phyloP scores from a whole-genome alignment of 2,113 vertebrate species.

The Platysteira castanea region DNA sequence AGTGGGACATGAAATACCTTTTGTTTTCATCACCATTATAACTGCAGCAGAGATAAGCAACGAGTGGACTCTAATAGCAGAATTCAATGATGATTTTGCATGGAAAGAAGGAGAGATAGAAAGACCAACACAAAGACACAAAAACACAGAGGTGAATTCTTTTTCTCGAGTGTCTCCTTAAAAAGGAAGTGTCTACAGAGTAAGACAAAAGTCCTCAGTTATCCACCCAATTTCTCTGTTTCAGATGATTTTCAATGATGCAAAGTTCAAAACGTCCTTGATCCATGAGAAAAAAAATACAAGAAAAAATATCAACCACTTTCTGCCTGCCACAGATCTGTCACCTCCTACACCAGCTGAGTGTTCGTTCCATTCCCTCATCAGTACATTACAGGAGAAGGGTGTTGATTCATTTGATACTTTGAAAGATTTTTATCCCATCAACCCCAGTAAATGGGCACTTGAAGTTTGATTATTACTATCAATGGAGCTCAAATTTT shows the following conservation, averaged over 20 bases:
- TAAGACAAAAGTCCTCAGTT: neutral
- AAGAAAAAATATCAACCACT: neutral
- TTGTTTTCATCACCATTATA: conserved; percentile 28
- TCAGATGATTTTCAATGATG: neutral
- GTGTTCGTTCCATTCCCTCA: neutral
- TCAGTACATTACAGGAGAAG: neutral
- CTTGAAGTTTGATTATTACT: neutral
- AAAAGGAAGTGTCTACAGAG: neutral
- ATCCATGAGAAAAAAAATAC: conserved; percentile 16
- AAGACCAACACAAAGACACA: conserved; percentile 61
- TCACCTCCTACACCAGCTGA: neutral
- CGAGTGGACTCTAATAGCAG: conserved; percentile 58
- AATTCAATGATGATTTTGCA: conserved; percentile 61
- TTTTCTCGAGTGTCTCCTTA: conserved; percentile 54
- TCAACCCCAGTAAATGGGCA: neutral
- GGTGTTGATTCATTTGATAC: neutral
- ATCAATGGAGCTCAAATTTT: neutral
- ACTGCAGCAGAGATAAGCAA: conserved; percentile 35
- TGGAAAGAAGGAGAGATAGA: conserved; percentile 54
- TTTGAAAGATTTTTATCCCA: neutral
- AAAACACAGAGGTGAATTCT: conserved; percentile 59
- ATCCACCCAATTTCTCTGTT: neutral
- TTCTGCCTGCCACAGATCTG: neutral
- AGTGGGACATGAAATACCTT: neutral
- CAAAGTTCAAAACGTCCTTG: conserved; percentile 24